These are phyloP conservation scores for Neosilurus mollespiculum DNA, from an alignment of 2,797 vertebrate genomes.

Conservation along the genomic window DNA sequence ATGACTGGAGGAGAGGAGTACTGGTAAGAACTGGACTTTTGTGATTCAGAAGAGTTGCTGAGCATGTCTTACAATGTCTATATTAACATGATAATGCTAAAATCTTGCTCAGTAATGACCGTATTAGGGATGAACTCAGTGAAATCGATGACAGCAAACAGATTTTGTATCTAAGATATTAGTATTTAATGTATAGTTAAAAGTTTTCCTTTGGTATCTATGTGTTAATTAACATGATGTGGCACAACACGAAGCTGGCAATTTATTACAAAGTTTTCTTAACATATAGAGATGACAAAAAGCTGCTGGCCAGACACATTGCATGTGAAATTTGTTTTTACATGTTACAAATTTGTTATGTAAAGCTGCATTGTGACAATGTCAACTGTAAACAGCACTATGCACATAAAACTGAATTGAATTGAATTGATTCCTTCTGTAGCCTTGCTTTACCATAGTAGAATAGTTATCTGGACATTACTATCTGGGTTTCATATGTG, in stretches of 20 bases:
- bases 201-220: neutral
- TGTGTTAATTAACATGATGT: neutral
- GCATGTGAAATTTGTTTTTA: neutral
- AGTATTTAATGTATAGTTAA: neutral
- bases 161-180: neutral
- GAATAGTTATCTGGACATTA: neutral
- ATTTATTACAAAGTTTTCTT: neutral
- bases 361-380: no score
- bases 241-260: neutral
- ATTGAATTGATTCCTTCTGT: neutral
- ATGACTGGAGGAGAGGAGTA: constrained; percentile 98
- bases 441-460: neutral
- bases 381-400: no score
- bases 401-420: no score
- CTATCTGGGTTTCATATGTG: neutral
- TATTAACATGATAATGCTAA: neutral
- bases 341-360: no score
- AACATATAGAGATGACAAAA: neutral
- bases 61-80: constrained; percentile 1
- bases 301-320: neutral
- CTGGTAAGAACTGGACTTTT: constrained; percentile 75
- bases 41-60: neutral
- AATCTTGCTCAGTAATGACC: neutral
- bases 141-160: neutral
- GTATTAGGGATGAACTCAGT: neutral